phyloP scores from a whole-genome alignment of 2,113 vertebrate species.

The Hippocampus guttulatus region DNA sequence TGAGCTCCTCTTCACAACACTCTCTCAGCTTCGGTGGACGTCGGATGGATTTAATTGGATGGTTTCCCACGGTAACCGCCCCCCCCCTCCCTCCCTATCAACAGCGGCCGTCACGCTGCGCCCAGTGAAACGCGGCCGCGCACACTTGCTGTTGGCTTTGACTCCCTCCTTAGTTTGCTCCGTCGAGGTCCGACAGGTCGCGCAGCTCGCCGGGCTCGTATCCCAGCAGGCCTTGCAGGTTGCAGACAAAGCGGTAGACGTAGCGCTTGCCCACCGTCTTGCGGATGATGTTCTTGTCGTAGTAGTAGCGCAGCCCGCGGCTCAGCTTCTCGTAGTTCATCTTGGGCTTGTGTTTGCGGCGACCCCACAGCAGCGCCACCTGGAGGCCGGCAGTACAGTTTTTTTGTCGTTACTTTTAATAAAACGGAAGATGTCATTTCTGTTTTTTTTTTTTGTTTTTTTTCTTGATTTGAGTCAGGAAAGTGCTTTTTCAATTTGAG shows the following conservation, averaged over 20 bases:
- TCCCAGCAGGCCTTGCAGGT: constrained; percentile 71
- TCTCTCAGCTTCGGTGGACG: neutral
- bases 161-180: neutral
- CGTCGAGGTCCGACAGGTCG: constrained; percentile 50
- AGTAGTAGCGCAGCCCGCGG: constrained; percentile 70
- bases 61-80: neutral
- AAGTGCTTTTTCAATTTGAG: too few species aligned
- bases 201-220: constrained; percentile 63
- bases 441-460: too few species aligned
- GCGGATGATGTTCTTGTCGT: constrained; percentile 74
- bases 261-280: constrained; percentile 70
- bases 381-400: constrained; percentile 3
- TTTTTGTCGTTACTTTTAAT: too few species aligned
- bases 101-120: too few species aligned
- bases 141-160: neutral
- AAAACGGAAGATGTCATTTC: too few species aligned
- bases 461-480: too few species aligned
- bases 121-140: too few species aligned
- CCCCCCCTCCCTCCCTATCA: too few species aligned
- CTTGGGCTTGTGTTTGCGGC: constrained; percentile 69
- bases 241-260: constrained; percentile 68
- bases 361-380: constrained; percentile 68
- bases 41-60: neutral
- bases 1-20: neutral
- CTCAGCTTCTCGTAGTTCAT: constrained; percentile 73